Evolutionary conservation across 2,113 vertebrate species (phyloP).

Genomic region (Etheostoma cragini): DNA sequence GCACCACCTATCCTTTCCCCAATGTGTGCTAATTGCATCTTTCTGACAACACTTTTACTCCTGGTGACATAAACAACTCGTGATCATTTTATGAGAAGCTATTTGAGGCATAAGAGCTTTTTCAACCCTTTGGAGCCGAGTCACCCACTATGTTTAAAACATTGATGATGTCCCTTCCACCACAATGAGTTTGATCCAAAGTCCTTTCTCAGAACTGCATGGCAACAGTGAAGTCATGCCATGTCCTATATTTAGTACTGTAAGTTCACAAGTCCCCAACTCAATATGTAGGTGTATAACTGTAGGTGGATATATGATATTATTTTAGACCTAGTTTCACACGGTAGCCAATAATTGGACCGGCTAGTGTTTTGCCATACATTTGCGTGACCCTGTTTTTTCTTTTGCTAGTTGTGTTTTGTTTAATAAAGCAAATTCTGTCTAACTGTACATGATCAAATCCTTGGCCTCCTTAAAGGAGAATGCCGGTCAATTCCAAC

Average conservation of each 20-base stretch:
- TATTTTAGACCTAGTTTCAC: background rate
- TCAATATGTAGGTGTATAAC: background rate
- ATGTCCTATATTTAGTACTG: background rate
- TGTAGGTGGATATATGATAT: background rate
- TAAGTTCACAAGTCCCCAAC: background rate
- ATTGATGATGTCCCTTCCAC: slow-evolving; percentile 77
- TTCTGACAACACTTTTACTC: slow-evolving; percentile 56
- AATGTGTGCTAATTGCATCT: slow-evolving; percentile 47
- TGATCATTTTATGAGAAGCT: slow-evolving; percentile 77
- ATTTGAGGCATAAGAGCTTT: slow-evolving; percentile 72
- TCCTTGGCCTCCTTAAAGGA: slow-evolving; percentile 5
- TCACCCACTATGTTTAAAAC: slow-evolving; percentile 67
- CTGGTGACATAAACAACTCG: slow-evolving; percentile 68
- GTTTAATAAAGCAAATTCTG: background rate
- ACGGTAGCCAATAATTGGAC: background rate
- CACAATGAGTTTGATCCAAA: slow-evolving; percentile 24
- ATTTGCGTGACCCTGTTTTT: background rate
- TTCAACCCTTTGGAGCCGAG: slow-evolving; percentile 48
- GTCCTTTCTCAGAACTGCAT: slow-evolving; percentile 26
- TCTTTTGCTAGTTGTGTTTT: background rate
- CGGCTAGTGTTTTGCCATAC: background rate
- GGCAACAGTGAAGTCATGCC: background rate
- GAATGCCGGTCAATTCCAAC: no score
- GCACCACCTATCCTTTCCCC: slow-evolving; percentile 1
- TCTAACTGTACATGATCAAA: background rate